These are phyloP conservation scores for Zaprionus davidi DNA, from an alignment of 1,140 invertebrate species.

Conservation along the genomic window DNA sequence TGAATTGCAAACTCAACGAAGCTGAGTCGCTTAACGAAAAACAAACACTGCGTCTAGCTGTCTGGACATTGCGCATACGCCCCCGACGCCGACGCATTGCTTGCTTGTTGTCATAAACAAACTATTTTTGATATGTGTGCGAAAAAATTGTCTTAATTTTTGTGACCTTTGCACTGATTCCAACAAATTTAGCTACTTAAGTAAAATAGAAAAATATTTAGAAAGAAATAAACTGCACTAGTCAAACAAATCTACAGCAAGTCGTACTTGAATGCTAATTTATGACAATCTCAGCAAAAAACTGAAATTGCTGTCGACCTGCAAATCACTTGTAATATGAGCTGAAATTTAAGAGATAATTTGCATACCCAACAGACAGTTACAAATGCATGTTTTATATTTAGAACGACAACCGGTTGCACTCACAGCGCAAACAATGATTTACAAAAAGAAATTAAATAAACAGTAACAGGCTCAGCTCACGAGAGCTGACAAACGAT, in stretches of 20 bases:
- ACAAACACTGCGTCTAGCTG: constrained; percentile 8
- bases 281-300: constrained; percentile 52
- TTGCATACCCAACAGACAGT: constrained; percentile 50
- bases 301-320: constrained; percentile 21
- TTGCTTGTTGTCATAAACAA: constrained; percentile 3
- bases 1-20: constrained; percentile 3
- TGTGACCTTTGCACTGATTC: constrained; percentile 57
- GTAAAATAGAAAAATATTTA: constrained; percentile 16
- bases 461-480: not conserved
- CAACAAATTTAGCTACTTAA: constrained; percentile 55
- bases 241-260: constrained; percentile 61
- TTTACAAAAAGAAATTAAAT: constrained; percentile 13
- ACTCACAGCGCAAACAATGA: constrained; percentile 26
- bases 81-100: constrained; percentile 23
- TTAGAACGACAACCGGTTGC: constrained; percentile 49
- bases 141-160: constrained; percentile 56
- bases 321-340: constrained; percentile 46
- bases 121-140: constrained; percentile 29
- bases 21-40: constrained; percentile 17
- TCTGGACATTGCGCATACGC: constrained; percentile 63
- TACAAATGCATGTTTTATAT: constrained; percentile 54
- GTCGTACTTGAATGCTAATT: constrained; percentile 76
- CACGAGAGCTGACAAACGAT: constrained; percentile 15
- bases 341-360: constrained; percentile 50
- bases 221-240: constrained; percentile 31